Percentiles rank a stretch among this genome's conserved stretches.
Evolutionary conservation across 2,797 vertebrate genomes (phyloP).

Genomic region (Rhinophrynus dorsalis): DNA sequence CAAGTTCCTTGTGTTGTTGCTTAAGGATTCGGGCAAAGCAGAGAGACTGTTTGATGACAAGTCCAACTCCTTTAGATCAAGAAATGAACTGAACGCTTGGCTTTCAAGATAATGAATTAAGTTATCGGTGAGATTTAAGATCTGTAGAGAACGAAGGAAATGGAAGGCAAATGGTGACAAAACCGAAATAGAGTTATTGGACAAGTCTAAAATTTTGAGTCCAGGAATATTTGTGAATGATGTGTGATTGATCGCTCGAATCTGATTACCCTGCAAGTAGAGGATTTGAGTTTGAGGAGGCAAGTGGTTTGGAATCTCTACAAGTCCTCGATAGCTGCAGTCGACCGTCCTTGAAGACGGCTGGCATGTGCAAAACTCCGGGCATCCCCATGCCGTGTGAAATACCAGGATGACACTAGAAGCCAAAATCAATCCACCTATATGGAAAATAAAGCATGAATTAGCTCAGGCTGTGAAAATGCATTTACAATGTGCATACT

Average conservation of each 20-base stretch:
- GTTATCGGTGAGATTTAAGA: constrained; percentile 86
- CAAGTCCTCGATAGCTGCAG: constrained; percentile 82
- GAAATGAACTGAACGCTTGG: constrained; percentile 79
- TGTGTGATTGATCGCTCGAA: constrained; percentile 79
- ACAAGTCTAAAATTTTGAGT: constrained; percentile 83
- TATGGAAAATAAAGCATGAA: constrained; percentile 37
- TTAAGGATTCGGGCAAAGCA: constrained; percentile 77
- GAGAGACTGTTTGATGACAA: constrained; percentile 88
- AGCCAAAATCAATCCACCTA: constrained; percentile 72
- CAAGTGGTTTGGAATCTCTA: constrained; percentile 79
- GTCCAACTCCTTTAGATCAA: constrained; percentile 83
- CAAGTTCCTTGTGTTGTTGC: constrained; percentile 82
- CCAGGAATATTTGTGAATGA: constrained; percentile 79
- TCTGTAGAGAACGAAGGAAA: constrained; percentile 77
- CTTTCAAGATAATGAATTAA: constrained; percentile 84
- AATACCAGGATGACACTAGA: constrained; percentile 63
- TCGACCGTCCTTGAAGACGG: constrained; percentile 79
- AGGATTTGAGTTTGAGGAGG: constrained; percentile 83
- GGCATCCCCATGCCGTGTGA: constrained; percentile 68
- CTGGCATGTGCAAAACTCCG: constrained; percentile 83
- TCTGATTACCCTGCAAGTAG: constrained; percentile 87
- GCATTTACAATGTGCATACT: constrained; percentile 1
- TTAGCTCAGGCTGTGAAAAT: background rate
- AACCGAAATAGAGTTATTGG: constrained; percentile 88
- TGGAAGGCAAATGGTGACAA: constrained; percentile 80